Conservation (phyloP, 1,140 invertebrate species). For the Panagrolaimus sp. region DNA sequence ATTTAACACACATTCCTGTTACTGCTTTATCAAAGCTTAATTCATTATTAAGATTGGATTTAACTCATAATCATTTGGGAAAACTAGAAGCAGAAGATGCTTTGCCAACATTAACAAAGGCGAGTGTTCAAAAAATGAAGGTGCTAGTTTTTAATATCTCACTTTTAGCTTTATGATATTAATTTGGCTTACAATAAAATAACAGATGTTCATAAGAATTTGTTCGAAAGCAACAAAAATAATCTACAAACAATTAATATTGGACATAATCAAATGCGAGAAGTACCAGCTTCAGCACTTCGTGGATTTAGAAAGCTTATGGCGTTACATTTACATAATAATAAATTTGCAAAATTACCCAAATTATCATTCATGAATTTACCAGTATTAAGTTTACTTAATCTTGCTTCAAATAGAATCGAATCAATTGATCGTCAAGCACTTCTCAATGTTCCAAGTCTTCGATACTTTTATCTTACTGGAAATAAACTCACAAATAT, state of each 20-base stretch:
- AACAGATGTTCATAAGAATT: slow-evolving; percentile 44
- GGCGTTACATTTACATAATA: slow-evolving; percentile 53
- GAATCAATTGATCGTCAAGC: slow-evolving; percentile 50
- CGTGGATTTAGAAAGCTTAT: slow-evolving; percentile 54
- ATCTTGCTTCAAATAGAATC: slow-evolving; percentile 52
- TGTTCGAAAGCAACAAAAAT: slow-evolving; percentile 54
- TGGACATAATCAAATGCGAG: slow-evolving; percentile 47
- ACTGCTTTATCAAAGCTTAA: slow-evolving; percentile 36
- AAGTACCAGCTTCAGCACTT: slow-evolving; percentile 56
- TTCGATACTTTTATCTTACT: slow-evolving; percentile 54
- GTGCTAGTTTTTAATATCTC: too few relatives aligned
- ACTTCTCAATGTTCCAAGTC: slow-evolving; percentile 52
- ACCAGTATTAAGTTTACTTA: slow-evolving; percentile 49
- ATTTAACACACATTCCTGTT: slow-evolving; percentile 34
- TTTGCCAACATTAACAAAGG: slow-evolving; percentile 48
- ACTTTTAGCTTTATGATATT: slow-evolving; percentile 52
- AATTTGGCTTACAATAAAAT: slow-evolving; percentile 55
- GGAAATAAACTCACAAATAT: slow-evolving; percentile 46
- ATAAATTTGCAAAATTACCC: slow-evolving; percentile 38
- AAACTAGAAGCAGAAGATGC: slow-evolving; percentile 45
- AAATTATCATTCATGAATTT: slow-evolving; percentile 56
- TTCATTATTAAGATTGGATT: slow-evolving; percentile 38
- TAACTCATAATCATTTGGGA: slow-evolving; percentile 51
- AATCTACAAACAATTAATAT: slow-evolving; percentile 56
- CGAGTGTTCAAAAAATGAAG: too few relatives aligned